Conservation (phyloP, 2,888 invertebrate species). For the Dusona sp. region DNA sequence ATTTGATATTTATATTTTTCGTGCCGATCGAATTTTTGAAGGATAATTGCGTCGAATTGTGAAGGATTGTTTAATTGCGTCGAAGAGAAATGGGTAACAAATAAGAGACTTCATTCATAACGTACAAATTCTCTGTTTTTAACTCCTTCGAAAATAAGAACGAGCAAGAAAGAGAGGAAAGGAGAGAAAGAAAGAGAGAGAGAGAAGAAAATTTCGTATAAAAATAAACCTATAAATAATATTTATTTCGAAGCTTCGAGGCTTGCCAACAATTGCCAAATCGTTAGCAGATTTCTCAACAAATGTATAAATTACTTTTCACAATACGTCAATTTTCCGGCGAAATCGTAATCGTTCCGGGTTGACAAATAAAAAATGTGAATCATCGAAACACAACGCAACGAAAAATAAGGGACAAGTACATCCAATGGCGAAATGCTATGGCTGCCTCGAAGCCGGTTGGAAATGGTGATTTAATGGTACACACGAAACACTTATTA, state of each 20-base stretch:
- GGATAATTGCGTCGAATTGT: neutral
- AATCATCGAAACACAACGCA: neutral
- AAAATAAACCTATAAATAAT: constrained; percentile 32
- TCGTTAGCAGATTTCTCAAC: neutral
- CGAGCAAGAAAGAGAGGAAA: neutral
- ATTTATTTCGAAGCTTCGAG: constrained; percentile 41
- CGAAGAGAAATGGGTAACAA: neutral
- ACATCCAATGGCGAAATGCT: constrained; percentile 15
- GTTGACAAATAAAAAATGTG: neutral
- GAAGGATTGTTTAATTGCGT: neutral
- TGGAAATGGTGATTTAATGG: constrained; percentile 12
- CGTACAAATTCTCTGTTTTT: neutral
- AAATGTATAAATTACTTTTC: neutral
- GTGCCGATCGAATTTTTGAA: neutral
- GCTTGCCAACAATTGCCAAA: constrained; percentile 27
- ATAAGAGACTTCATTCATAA: too few species aligned
- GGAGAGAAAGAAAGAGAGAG: neutral
- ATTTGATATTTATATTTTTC: neutral
- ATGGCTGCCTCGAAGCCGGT: constrained; percentile 59
- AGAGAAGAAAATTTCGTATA: constrained; percentile 14
- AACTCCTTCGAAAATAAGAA: neutral
- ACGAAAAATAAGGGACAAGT: neutral
- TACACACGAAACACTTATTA: constrained; percentile 47
- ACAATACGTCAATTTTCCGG: neutral
- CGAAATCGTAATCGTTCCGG: neutral